These are phyloP conservation scores for Pterophyllum scalare DNA, from an alignment of 2,113 vertebrate genomes.

Conservation along the genomic window DNA sequence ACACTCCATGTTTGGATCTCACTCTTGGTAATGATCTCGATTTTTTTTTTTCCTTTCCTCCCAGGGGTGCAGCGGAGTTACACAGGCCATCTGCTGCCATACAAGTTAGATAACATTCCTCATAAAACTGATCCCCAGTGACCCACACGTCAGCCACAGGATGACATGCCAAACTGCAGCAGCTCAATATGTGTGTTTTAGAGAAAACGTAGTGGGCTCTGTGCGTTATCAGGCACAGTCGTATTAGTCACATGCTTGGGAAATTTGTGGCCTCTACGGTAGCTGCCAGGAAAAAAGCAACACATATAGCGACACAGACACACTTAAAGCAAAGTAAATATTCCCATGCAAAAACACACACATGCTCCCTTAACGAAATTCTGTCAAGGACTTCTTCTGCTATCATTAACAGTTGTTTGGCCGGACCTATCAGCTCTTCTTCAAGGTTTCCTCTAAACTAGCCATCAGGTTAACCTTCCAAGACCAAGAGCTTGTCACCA, in stretches of 20 bases:
- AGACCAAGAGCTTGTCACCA: conserved; percentile 56
- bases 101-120: conserved; percentile 58
- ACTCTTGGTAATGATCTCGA: conserved; percentile 11
- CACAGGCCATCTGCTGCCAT: conserved; percentile 56
- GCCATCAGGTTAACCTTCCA: conserved; percentile 35
- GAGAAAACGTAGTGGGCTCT: background rate
- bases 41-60: conserved; percentile 5
- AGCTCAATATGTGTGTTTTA: background rate
- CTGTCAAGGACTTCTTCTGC: background rate
- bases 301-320: conserved; percentile 1
- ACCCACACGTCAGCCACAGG: conserved; percentile 4
- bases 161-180: conserved; percentile 35
- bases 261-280: conserved; percentile 23
- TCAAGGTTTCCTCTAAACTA: conserved; percentile 26
- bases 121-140: conserved; percentile 37
- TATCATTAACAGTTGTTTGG: conserved; percentile 42
- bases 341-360: conserved; percentile 19
- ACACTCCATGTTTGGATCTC: conserved; percentile 49
- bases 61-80: conserved; percentile 22
- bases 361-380: background rate
- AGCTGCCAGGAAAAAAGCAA: conserved; percentile 53
- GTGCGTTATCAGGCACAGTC: background rate
- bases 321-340: background rate
- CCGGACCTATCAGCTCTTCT: background rate
- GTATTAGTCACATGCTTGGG: conserved; percentile 20